Base-by-base conservation (phyloP, 2,888 invertebrate species). In the Cheilosia scutellata region DNA sequence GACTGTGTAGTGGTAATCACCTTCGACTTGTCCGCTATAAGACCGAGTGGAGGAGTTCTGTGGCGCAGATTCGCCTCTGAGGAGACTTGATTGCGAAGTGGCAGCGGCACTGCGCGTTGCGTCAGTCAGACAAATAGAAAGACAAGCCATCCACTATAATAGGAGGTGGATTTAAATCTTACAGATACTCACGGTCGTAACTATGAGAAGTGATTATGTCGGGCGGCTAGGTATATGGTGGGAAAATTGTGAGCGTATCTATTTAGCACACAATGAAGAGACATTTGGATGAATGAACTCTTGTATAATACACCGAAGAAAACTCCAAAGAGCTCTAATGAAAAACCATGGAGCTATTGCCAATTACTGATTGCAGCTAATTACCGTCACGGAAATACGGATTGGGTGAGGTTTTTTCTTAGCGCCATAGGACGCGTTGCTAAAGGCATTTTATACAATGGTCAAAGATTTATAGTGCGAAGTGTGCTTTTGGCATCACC, bases 181-280 rank as follows among this genome's bases (percentile, higher is more conserved):
- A 25, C 57, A 77, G 58, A 84, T 84, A 84, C 80, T 80, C 80
- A 80, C 71, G 80, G 47, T 70, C 13, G 70, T 71, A 80, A 80
- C 80, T 70, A 84, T 80, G 84, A 84, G 80, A 80, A 84, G 80
- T 60, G 75, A 84, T 84, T 84, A 80, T 79, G 79, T 84, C 78
- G 68, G 83, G 63, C 27, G 82, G 44, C 74, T n/a, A n/a, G 72
- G 63, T 25, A 20, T 20, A 29, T 47, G 63, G 88, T 88, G 88
- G 82, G 88, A 88, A 88, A 80, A 72, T 87, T 58, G 57, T 60
- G 53, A 75, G 60, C 44, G 76, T 60, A 77, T 68, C 89, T 91
- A 88, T 88, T 90, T 91, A 90, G 88, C 90, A 90, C 89, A 90
- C 91, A 90, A 90, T 90, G 89, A 88, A 82, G 86, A 88, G 88